Evolutionary conservation across 2,888 invertebrate genomes (phyloP).

Genomic region (Prionchulus punctatus): DNA sequence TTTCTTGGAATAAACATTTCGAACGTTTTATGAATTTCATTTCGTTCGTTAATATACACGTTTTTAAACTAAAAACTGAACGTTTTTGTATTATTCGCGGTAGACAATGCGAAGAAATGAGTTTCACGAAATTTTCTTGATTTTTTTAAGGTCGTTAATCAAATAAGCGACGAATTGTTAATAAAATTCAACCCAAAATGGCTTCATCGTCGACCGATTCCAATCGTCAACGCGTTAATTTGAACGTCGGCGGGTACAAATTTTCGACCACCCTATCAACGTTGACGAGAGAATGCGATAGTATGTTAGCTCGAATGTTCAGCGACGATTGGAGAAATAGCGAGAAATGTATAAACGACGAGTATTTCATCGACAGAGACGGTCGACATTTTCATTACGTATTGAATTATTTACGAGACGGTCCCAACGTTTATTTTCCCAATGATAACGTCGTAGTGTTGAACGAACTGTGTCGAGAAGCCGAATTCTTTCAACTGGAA

Average conservation of each 20-base stretch:
- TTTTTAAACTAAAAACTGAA: too few relatives aligned
- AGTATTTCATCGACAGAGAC: slow-evolving; percentile 12
- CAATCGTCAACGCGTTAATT: neutral
- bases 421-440: slow-evolving; percentile 2
- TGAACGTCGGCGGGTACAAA: slow-evolving; percentile 9
- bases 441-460: neutral
- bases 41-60: too few relatives aligned
- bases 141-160: too few relatives aligned
- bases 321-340: slow-evolving; percentile 10
- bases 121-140: too few relatives aligned
- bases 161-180: too few relatives aligned
- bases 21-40: too few relatives aligned
- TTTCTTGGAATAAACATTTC: too few relatives aligned
- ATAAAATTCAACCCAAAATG: too few relatives aligned
- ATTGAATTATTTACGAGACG: slow-evolving; percentile 12
- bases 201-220: too few relatives aligned
- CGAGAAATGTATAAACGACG: too few relatives aligned
- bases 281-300: slow-evolving; percentile 1
- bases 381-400: slow-evolving; percentile 8
- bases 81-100: too few relatives aligned
- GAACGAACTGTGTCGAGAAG: slow-evolving; percentile 5
- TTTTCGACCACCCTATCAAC: slow-evolving; percentile 6
- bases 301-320: slow-evolving; percentile 10
- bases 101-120: too few relatives aligned
- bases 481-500: slow-evolving; percentile 9